Percentiles rank a stretch among this genome's conserved stretches.
These are phyloP conservation scores for Cerceris ruficornis DNA, from an alignment of 2,888 invertebrate species.

Conservation along the genomic window DNA sequence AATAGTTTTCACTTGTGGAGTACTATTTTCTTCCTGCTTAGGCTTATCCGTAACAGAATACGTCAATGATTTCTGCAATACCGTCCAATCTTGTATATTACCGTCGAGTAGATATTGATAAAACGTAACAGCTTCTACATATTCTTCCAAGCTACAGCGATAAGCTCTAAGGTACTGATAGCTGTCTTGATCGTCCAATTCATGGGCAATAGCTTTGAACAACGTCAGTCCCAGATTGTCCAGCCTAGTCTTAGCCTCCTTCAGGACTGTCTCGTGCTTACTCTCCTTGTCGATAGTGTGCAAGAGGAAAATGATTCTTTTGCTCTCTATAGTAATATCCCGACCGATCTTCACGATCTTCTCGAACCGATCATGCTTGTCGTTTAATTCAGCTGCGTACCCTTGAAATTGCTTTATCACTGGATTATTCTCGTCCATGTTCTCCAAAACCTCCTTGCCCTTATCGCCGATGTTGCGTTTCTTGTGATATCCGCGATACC, in stretches of 20 bases:
- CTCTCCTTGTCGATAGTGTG: slow-evolving; percentile 87
- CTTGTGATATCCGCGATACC: slow-evolving; percentile 58
- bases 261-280: slow-evolving; percentile 83
- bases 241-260: slow-evolving; percentile 87
- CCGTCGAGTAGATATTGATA: slow-evolving; percentile 87
- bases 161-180: slow-evolving; percentile 88
- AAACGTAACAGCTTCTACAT: slow-evolving; percentile 92
- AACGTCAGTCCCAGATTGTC: slow-evolving; percentile 84
- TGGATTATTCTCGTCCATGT: slow-evolving; percentile 82
- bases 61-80: slow-evolving; percentile 84
- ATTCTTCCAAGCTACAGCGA: slow-evolving; percentile 89
- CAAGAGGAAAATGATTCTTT: slow-evolving; percentile 92
- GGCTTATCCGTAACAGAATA: slow-evolving; percentile 75
- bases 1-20: slow-evolving; percentile 50
- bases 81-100: slow-evolving; percentile 85
- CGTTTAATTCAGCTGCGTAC: slow-evolving; percentile 87
- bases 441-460: slow-evolving; percentile 80
- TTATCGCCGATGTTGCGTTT: slow-evolving; percentile 80
- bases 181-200: slow-evolving; percentile 88
- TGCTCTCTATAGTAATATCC: slow-evolving; percentile 95
- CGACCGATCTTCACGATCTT: slow-evolving; percentile 91
- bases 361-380: slow-evolving; percentile 92
- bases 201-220: slow-evolving; percentile 88
- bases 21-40: slow-evolving; percentile 32
- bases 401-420: slow-evolving; percentile 85